These are phyloP conservation scores for Campopleginae sp. DNA, from an alignment of 2,888 invertebrate species.

Conservation along the genomic window DNA sequence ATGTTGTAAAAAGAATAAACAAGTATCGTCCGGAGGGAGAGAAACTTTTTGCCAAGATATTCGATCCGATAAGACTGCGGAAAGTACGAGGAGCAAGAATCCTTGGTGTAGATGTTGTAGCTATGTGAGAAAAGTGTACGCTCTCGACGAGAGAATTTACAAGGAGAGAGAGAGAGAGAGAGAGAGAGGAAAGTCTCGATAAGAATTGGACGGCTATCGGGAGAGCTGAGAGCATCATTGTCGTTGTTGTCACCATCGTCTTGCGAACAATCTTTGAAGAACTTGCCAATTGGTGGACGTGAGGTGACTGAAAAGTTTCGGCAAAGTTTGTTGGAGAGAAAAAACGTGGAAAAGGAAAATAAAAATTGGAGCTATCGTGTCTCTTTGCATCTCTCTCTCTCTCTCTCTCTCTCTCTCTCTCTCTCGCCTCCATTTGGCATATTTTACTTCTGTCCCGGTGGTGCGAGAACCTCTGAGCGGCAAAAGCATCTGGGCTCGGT, in stretches of 20 bases:
- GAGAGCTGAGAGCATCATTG: constrained; percentile 52
- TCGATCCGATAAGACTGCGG: constrained; percentile 18
- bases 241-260: constrained; percentile 37
- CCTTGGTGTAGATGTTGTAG: neutral
- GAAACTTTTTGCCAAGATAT: neutral
- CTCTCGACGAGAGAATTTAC: constrained; percentile 21
- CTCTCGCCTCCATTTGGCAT: neutral
- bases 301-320: constrained; percentile 63
- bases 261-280: constrained; percentile 67
- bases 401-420: no score
- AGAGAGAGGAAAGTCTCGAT: constrained; percentile 44
- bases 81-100: neutral
- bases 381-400: constrained; percentile 20
- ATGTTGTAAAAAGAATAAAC: neutral
- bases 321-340: constrained; percentile 52
- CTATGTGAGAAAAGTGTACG: neutral
- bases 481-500: constrained; percentile 68
- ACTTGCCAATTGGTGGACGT: constrained; percentile 67
- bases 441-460: constrained; percentile 6
- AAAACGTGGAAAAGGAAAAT: constrained; percentile 32
- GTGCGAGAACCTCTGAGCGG: constrained; percentile 58
- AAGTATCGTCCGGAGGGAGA: neutral
- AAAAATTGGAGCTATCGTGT: constrained; percentile 44
- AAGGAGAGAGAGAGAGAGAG: constrained; percentile 27
- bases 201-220: constrained; percentile 53